Base-by-base conservation (phyloP, 2,888 invertebrate species). In the Chloroclysta siterata region DNA sequence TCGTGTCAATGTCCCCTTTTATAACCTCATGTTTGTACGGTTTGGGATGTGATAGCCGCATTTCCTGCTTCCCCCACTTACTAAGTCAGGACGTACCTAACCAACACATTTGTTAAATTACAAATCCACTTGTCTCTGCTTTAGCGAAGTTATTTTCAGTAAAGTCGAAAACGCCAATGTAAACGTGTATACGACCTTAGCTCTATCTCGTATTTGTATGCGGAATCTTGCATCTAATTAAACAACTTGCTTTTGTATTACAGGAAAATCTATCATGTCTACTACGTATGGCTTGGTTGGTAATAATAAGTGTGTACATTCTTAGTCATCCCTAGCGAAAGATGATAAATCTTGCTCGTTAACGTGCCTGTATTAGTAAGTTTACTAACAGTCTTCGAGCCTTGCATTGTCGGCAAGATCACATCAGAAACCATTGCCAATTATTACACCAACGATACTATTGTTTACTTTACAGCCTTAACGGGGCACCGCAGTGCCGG, bases 301-400 rank as follows among this genome's bases (percentile, higher is more conserved):
- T 11, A 46, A 10, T 46, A 17, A 46, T 51, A n/a, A 0, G 39
- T 17, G 17, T 52, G 39, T 55, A 46, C 13, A 65, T 33, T 15
- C 41, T 58, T 61, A 58, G 57, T 58, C 58, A 61, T 54, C 17
- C 13, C 13, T 36, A 13, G 36, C 52, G 55, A 51, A 54, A 50
- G 46, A 57, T 44, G 39, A 57, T 39, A n/a, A 46, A 36, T 33
- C n/a, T 52, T 22, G 28, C 6, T n/a, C 46, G 47, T 53, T 39
- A 59, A 36, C 22, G n/a, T 17, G 36, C 57, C 53, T 60, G 36
- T 11, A 39, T 11, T 11, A 11, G 42, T 50, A 52, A 44, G 53
- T 56, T 56, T 53, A 39, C 42, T 53, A 22, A 36, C 54, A 51
- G 39, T 47, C 10, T 41, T n/a, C 36, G 36, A 53, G 33, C 55